These are phyloP conservation scores for Dicerorhinus sumatrensis DNA, from an alignment of 2,113 vertebrate species.

Conservation along the genomic window DNA sequence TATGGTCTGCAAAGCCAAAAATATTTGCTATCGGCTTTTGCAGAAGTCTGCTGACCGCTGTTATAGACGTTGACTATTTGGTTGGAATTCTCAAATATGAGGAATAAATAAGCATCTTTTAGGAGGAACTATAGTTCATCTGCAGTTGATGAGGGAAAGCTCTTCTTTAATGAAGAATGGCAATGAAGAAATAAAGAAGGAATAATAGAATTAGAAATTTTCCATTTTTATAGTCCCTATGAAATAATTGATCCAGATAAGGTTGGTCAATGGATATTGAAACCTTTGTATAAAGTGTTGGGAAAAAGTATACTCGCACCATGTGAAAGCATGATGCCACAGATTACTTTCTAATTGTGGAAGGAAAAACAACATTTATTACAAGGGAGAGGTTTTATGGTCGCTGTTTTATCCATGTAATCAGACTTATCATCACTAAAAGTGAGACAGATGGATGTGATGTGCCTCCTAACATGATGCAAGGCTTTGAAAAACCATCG, in stretches of 20 bases:
- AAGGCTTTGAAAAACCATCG: not conserved
- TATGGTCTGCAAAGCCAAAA: not conserved
- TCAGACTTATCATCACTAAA: not conserved
- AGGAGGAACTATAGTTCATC: not conserved
- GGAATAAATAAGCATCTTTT: not conserved
- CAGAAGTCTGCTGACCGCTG: not conserved
- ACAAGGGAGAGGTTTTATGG: not conserved
- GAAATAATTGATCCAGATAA: not conserved
- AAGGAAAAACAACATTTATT: not conserved
- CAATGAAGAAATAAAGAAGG: not conserved
- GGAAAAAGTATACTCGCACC: not conserved
- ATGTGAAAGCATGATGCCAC: not conserved
- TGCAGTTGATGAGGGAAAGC: not conserved
- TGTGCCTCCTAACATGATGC: not conserved
- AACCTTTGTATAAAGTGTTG: not conserved
- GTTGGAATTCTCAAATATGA: not conserved
- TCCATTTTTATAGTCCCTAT: not conserved
- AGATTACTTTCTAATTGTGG: not conserved
- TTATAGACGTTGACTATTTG: not conserved
- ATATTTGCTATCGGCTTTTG: not conserved
- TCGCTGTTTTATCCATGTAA: not conserved
- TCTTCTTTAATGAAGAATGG: not conserved
- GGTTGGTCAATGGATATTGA: not conserved
- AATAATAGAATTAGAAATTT: not conserved
- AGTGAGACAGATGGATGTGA: not conserved